Evolutionary conservation across 2,113 vertebrate species (phyloP), one percentile per base, ranked within the genome.

Genomic region (Hemichromis elongatus): DNA sequence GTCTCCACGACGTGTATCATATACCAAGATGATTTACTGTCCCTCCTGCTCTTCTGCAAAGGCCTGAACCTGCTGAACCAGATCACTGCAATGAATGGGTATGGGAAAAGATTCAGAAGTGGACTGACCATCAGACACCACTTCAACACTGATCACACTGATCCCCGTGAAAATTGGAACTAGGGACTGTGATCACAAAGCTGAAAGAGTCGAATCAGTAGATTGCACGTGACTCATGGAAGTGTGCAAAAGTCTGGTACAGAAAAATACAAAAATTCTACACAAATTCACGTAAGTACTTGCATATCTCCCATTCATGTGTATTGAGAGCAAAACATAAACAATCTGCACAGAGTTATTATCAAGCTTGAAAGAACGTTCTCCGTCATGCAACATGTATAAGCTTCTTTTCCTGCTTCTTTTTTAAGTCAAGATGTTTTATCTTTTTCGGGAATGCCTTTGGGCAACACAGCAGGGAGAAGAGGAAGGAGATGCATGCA

Each of bases 371-470:
- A 92, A 82, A 86, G 54, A 81, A 73, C 37, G n/a, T 84, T 89
- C n/a, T 82, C 28, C 56, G 59, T 80, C 81, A 84, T 81, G 68
- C 81, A 90, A 77, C 83, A 81, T 83, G 56, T 79, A 85, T 55
- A 50, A 73, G 42, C 42, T 80, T 83, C 52, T 85, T 86, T 81
- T 63, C n/a, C 55, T 85, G 61, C 57, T 61, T 59, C 70, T 80
- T 59, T 90, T 91, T 90, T 54, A 88, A 88, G 86, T 84, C 37
- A 9, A 63, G 59, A 53, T 12, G 54, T 90, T 90, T 90, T 88
- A 90, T 92, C 75, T 91, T 88, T 86, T 83, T 75, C 13, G 66
- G 81, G 78, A 85, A 90, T n/a, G 87, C 91, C 88, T 92, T 30
- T 83, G 80, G 88, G 92, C 87, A 80, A 80, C 81, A 73, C 80